A percentile compares a stretch with the other conserved stretches of the same genome.
These are phyloP conservation scores for Oreohelix idahoensis DNA, from an alignment of 1,140 invertebrate genomes.

Conservation along the genomic window DNA sequence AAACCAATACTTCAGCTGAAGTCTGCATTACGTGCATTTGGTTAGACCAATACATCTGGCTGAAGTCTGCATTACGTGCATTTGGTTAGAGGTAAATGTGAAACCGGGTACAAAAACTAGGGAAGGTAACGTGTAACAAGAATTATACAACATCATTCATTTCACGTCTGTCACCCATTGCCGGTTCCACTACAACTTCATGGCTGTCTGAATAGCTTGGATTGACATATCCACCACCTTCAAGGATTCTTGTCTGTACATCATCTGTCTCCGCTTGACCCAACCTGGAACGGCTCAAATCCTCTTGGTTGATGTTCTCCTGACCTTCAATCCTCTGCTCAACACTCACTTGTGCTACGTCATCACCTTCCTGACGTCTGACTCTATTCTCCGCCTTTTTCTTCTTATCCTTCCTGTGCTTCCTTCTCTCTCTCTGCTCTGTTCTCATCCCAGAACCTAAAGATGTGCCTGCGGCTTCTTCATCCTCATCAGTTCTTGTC, in stretches of 20 bases:
- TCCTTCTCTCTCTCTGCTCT: slow-evolving; percentile 8
- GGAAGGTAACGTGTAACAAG: neutral
- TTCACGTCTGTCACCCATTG: neutral
- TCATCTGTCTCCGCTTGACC: neutral
- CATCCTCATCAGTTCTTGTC: neutral
- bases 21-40: too few species aligned
- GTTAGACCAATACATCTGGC: too few species aligned
- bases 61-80: too few species aligned
- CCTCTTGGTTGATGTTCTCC: too few species aligned
- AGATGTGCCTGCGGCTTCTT: neutral
- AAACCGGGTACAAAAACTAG: neutral
- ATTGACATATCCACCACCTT: neutral
- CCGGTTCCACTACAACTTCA: neutral
- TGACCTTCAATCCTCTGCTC: neutral
- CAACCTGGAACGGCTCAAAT: too few species aligned
- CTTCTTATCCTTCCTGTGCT: slow-evolving; percentile 21
- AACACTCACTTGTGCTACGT: neutral
- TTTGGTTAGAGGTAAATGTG: too few species aligned
- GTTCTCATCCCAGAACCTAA: neutral
- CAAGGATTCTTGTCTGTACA: neutral
- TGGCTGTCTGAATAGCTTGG: neutral
- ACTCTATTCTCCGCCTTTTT: neutral
- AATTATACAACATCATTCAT: slow-evolving; percentile 20
- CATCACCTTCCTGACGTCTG: neutral
- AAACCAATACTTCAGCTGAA: too few species aligned